These are phyloP conservation scores for Sorex fumeus DNA, from an alignment of 2,113 vertebrate genomes.

Conservation along the genomic window DNA sequence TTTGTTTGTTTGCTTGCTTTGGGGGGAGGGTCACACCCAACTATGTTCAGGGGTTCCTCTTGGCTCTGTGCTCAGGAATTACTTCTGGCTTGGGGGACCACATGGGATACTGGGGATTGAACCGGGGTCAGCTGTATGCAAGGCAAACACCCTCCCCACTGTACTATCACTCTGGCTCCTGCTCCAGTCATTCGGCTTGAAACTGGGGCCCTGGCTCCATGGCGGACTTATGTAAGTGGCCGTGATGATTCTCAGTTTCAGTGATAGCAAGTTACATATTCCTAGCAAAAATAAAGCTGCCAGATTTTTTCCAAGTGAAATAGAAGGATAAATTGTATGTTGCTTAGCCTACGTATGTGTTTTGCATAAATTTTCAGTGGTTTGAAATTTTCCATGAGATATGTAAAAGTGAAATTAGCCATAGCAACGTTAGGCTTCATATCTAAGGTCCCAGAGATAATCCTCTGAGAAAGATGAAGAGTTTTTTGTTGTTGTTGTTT, in stretches of 20 bases:
- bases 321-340: neutral
- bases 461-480: neutral
- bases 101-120: too few relatives aligned
- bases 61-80: too few relatives aligned
- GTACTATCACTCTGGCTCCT: too few relatives aligned
- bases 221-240: neutral
- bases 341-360: constrained; percentile 11
- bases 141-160: too few relatives aligned
- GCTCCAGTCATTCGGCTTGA: neutral
- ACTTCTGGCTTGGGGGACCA: too few relatives aligned
- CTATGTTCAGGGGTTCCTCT: too few relatives aligned
- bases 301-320: constrained; percentile 65
- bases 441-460: constrained; percentile 22
- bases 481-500: too few relatives aligned
- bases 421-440: constrained; percentile 7
- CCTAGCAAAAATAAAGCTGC: constrained; percentile 9
- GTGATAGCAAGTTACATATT: neutral
- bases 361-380: constrained; percentile 65
- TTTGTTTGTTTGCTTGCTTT: too few relatives aligned
- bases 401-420: constrained; percentile 45
- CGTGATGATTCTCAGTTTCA: neutral
- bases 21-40: too few relatives aligned
- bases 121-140: too few relatives aligned
- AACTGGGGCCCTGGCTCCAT: neutral
- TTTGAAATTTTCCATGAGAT: constrained; percentile 16